A percentile compares a stretch with the other conserved stretches of the same genome.
Evolutionary conservation across 2,797 vertebrate species (phyloP).

Genomic region (Manis javanica): DNA sequence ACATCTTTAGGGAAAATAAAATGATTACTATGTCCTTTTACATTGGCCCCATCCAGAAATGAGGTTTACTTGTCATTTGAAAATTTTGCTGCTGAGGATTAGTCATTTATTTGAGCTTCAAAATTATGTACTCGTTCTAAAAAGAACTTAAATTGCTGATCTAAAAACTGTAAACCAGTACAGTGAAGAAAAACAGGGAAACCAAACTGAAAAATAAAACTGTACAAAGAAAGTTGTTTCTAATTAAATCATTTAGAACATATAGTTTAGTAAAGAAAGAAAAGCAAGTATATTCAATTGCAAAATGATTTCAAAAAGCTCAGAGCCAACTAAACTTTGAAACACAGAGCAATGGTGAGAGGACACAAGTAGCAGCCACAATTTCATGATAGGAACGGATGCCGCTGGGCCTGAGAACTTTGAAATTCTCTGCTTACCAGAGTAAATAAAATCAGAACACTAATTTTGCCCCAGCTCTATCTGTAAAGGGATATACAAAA

Average conservation of each 20-base stretch:
- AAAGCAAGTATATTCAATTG: neutral
- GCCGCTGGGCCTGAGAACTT: neutral
- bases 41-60: neutral
- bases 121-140: neutral
- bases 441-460: neutral
- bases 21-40: neutral
- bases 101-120: neutral
- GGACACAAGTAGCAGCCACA: neutral
- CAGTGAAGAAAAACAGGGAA: conserved; percentile 7
- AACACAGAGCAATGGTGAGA: neutral
- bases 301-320: conserved; percentile 54
- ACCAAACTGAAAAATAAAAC: neutral
- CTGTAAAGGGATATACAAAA: neutral
- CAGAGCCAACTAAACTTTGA: conserved; percentile 39
- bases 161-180: neutral
- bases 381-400: neutral
- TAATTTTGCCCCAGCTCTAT: conserved; percentile 14
- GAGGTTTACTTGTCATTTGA: neutral
- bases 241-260: conserved; percentile 18
- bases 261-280: neutral
- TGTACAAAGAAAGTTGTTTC: neutral
- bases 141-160: conserved; percentile 3
- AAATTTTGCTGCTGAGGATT: conserved; percentile 12
- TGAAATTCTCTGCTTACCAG: neutral
- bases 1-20: conserved; percentile 32